Evolutionary conservation across 64 coral and sea anemone genomes (phyloP), one percentile per base, ranked within the genome.

Genomic region (Actinia tenebrosa): DNA sequence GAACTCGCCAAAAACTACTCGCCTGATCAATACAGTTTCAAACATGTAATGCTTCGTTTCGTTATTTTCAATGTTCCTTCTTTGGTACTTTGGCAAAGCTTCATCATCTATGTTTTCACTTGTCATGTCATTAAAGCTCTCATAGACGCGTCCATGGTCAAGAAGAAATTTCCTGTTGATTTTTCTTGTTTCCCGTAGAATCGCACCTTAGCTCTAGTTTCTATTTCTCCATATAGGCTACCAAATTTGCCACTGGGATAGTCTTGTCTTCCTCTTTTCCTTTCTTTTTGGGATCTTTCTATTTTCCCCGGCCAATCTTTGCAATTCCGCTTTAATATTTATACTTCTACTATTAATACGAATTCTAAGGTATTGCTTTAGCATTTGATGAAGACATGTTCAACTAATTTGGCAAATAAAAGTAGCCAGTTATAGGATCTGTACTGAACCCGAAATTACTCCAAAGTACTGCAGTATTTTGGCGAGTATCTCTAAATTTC

Each of bases 261-360:
- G 30, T 37, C 30, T 37, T 37, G 30, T 80, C 22, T 80, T 20
- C 55, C 56, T 26, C 87, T 78, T 56, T 78, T 45, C 22, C 53
- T 80, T 60, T 56, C 42, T 89, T 89, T 89, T 89, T 79, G 87
- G 58, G 54, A 89, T 64, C 43, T 89, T 89, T 89, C 61, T 83
- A 43, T 89, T 89, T 46, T 53, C 77, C 58, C 80, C 30, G 30
- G 30, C 80, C 20, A 80, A 80, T 79, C 52, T 53, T 58, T 88
- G 75, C 52, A 88, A 43, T 80, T 88, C 87, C 71, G 87, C 87
- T 37, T 37, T 37, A 37, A 37, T 37, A 37, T 37, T 37, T 37
- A 37, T 37, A 37, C 30, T 37, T 37, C 30, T 37, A 37, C 30
- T 37, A 37, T 37, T 37, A 37, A 37, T 37, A 37, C 30, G 30